These are phyloP conservation scores for Paramormyrops kingsleyae DNA, from an alignment of 2,113 vertebrate species.

Conservation along the genomic window DNA sequence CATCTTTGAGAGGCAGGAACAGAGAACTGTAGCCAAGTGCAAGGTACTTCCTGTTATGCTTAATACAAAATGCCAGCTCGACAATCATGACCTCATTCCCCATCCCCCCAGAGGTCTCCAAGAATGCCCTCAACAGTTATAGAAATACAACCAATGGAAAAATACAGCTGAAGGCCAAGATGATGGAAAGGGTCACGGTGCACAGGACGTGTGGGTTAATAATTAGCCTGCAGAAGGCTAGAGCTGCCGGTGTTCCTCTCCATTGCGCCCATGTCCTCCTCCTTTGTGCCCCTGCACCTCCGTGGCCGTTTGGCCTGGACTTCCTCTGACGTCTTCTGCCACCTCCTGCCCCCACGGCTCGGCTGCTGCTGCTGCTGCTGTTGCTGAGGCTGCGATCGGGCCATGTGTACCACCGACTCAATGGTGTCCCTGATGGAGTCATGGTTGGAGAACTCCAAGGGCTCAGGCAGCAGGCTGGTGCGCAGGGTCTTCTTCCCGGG, in stretches of 20 bases:
- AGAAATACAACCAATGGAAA: constrained; percentile 38
- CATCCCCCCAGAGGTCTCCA: constrained; percentile 22
- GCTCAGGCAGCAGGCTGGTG: constrained; percentile 58
- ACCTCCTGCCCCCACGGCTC: constrained; percentile 54
- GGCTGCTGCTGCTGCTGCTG: not conserved
- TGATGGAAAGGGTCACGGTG: constrained; percentile 53
- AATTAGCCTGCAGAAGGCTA: constrained; percentile 52
- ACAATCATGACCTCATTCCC: constrained; percentile 30
- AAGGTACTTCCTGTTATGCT: constrained; percentile 8
- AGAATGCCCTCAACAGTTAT: constrained; percentile 38
- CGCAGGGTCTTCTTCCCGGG: constrained; percentile 76
- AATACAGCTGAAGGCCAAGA: constrained; percentile 49
- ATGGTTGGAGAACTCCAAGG: constrained; percentile 71
- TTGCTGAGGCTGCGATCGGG: constrained; percentile 51
- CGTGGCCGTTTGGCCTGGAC: constrained; percentile 67
- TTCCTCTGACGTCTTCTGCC: constrained; percentile 61
- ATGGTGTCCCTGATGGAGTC: constrained; percentile 90
- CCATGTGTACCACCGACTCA: constrained; percentile 90
- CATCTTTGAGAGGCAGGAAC: constrained; percentile 23
- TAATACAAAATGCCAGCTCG: constrained; percentile 24
- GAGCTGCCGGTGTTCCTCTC: constrained; percentile 33
- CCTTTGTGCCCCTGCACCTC: constrained; percentile 67
- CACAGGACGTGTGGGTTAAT: constrained; percentile 36
- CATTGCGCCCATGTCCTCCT: constrained; percentile 41
- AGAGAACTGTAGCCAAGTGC: constrained; percentile 14